phyloP scores from a whole-genome alignment of 2,113 vertebrate species.

The Pterocles orientalis region DNA sequence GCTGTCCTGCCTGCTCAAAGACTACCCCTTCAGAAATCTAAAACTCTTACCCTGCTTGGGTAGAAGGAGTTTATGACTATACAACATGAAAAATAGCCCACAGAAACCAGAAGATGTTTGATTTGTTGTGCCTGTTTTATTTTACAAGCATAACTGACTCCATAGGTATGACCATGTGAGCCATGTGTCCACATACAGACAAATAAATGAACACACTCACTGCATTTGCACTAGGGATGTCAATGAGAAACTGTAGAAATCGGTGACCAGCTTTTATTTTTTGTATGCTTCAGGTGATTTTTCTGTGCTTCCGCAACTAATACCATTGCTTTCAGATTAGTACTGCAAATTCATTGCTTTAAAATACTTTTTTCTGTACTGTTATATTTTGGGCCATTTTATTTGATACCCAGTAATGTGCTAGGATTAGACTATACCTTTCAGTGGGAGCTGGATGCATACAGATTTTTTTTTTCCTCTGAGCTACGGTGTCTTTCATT shows the following conservation, averaged over 20 bases:
- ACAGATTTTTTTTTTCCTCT: background rate
- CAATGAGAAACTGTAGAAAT: background rate
- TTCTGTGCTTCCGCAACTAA: background rate
- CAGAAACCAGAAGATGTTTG: background rate
- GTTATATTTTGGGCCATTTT: background rate
- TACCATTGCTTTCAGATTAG: background rate
- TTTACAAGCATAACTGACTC: background rate
- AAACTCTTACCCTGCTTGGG: background rate
- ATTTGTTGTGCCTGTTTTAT: background rate
- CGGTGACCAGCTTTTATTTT: background rate
- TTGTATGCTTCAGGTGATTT: background rate
- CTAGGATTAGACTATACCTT: background rate
- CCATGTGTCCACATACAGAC: background rate
- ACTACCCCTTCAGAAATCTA: background rate
- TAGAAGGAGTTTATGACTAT: background rate
- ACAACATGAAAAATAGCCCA: background rate
- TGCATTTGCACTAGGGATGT: background rate
- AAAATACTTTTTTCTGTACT: background rate
- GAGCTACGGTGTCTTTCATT: background rate
- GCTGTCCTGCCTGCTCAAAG: background rate
- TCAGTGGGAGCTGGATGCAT: background rate
- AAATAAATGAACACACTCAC: background rate
- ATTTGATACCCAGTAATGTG: fast-evolving
- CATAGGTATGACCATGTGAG: background rate
- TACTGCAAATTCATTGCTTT: background rate